A percentile compares a stretch with the other conserved stretches of the same genome.
Evolutionary conservation across 1,140 invertebrate genomes (phyloP).

Genomic region (Lethrus apterus): DNA sequence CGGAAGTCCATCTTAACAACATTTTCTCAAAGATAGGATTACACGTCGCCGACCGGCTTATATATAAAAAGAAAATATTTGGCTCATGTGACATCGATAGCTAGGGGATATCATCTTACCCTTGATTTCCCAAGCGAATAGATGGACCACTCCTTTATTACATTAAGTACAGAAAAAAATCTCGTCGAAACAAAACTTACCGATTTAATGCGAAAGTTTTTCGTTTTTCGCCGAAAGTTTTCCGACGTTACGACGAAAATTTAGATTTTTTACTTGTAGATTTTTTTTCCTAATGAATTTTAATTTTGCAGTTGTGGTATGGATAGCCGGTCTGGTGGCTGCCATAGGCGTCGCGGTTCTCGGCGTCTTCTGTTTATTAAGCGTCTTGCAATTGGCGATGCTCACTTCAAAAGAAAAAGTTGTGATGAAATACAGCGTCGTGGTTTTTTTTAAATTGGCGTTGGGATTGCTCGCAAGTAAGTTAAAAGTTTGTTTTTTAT

Average conservation of each 20-base stretch:
- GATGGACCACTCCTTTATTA: too few relatives aligned
- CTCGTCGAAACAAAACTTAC: not conserved
- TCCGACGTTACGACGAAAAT: not conserved
- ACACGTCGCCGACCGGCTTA: too few relatives aligned
- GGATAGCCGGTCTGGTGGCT: slow-evolving; percentile 68
- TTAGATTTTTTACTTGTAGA: not conserved
- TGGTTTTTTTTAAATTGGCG: slow-evolving; percentile 68
- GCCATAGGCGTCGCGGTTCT: slow-evolving; percentile 60
- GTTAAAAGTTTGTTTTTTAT: too few relatives aligned
- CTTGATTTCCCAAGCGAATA: too few relatives aligned
- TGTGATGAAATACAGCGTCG: slow-evolving; percentile 63
- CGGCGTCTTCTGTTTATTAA: slow-evolving; percentile 66
- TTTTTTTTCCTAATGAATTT: slow-evolving; percentile 3
- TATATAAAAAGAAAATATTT: too few relatives aligned
- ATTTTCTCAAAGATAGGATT: too few relatives aligned
- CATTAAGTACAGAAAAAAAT: too few relatives aligned
- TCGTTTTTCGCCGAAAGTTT: not conserved
- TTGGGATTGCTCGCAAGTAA: slow-evolving; percentile 68
- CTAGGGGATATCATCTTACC: too few relatives aligned
- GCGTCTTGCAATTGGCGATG: slow-evolving; percentile 76
- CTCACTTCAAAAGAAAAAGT: slow-evolving; percentile 73
- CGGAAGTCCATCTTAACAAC: too few relatives aligned
- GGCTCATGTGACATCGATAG: too few relatives aligned
- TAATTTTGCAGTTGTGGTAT: slow-evolving; percentile 68
- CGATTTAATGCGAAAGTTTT: slow-evolving; percentile 3